Evolutionary conservation across 2,797 vertebrate species (phyloP).

Genomic region (Sciurus vulgaris): DNA sequence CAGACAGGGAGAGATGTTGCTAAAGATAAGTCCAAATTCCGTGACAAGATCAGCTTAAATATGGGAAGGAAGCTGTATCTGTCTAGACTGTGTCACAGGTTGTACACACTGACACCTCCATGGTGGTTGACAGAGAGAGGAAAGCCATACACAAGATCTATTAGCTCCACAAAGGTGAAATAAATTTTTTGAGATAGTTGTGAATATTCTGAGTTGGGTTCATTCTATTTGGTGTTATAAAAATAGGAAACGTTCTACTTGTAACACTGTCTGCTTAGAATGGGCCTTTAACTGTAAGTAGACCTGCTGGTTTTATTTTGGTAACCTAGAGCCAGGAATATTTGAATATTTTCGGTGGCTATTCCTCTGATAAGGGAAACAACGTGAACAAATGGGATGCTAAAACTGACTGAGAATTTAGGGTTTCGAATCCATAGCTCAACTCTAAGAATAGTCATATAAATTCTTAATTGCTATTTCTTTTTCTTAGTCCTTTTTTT

Average conservation of each 20-base stretch:
- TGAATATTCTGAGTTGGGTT: not conserved
- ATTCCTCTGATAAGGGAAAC: not conserved
- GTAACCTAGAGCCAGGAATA: not conserved
- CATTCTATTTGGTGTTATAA: not conserved
- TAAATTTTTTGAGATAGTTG: conserved; percentile 7
- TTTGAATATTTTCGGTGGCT: not conserved
- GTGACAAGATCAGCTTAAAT: conserved; percentile 24
- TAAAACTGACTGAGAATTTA: not conserved
- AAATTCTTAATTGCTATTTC: not conserved
- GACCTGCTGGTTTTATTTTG: too few species aligned
- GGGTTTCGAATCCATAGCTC: not conserved
- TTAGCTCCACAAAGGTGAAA: not conserved
- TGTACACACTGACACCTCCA: not conserved
- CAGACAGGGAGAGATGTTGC: not conserved
- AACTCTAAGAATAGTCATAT: not conserved
- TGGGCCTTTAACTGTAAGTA: not conserved
- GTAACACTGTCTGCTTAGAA: not conserved
- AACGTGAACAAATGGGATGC: not conserved
- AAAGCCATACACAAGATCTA: not conserved
- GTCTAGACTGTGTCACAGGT: not conserved
- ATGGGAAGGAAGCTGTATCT: not conserved
- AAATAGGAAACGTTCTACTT: not conserved
- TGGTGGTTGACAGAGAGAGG: not conserved
- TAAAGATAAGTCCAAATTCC: not conserved
- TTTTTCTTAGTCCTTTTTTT: not conserved